Evolutionary conservation across 2,797 vertebrate species (phyloP), one percentile per base, ranked within the genome.

Genomic region (Pseudomugil tenellus): DNA sequence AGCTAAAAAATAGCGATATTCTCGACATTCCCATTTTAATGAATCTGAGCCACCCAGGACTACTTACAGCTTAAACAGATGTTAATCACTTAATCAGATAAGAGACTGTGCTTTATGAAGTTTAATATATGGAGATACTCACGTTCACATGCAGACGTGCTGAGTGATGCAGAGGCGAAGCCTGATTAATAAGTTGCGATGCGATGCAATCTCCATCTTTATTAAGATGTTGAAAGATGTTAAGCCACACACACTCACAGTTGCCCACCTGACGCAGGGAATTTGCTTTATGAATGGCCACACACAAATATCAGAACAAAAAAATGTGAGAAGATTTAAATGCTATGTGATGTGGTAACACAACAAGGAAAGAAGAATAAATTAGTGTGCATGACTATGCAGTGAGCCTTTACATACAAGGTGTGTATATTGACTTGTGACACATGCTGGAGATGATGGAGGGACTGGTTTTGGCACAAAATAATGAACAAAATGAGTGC

Each of bases 151-250:
- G 83, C 80, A 63, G 80, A 75, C 67, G 70, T 83, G 88, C 76
- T 87, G 89, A 89, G 77, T 87, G 90, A 91, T 79, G 76, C 52
- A 60, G 74, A 46, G 58, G 78, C 70, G 70, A 77, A 60, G 76
- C 89, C 82, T 87, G 87, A 92, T 92, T 92, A 93, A 93, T 91
- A 91, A 86, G 85, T 80, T 65, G 80, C 79, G 89, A 91, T 83
- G 77, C 73, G 91, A 92, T 93, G 89, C 86, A 91, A 93, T 92
- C 93, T 91, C 83, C 83, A 76, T 86, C 87, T 91, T 93, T 94
- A 94, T 95, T 93, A 94, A 94, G 90, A 91, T 53, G 93, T 87
- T 94, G 94, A 94, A 93, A 94, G 92, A 85, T 62, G 19, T 72
- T 74, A 64, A 84, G 79, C 64, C 77, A 67, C 81, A 77, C 81